Evolutionary conservation across 2,888 invertebrate genomes (phyloP).

Genomic region (Cosmopolites sordidus): DNA sequence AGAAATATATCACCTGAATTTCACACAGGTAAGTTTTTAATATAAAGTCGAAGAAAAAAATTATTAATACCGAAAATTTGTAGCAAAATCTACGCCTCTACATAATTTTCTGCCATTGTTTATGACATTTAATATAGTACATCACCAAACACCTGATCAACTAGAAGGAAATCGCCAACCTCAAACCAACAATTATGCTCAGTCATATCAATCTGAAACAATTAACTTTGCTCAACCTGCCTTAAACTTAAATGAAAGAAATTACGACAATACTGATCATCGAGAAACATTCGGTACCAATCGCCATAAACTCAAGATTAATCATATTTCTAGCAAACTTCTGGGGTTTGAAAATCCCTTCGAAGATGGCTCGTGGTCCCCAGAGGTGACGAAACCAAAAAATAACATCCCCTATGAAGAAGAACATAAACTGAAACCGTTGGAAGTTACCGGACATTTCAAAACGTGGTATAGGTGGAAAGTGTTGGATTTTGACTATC

Average conservation of each 20-base stretch:
- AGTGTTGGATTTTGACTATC: conserved; percentile 68
- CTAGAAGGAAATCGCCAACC: neutral
- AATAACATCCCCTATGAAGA: conserved; percentile 12
- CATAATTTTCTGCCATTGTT: conserved; percentile 2
- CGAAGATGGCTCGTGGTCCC: neutral
- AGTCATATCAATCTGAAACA: neutral
- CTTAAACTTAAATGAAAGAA: too few relatives aligned
- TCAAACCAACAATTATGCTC: neutral
- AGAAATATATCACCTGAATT: conserved; percentile 7
- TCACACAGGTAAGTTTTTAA: conserved; percentile 3
- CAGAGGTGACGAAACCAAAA: neutral
- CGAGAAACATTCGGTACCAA: neutral
- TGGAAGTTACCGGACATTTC: conserved; percentile 56
- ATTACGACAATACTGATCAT: too few relatives aligned
- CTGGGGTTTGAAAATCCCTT: neutral
- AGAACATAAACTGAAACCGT: conserved; percentile 21
- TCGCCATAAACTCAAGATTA: neutral
- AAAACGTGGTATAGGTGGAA: conserved; percentile 70
- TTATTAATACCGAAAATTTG: neutral
- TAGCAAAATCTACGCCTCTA: neutral
- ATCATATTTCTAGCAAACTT: neutral
- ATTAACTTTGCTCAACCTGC: neutral
- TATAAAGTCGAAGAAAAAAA: conserved; percentile 5
- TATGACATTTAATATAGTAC: conserved; percentile 2
- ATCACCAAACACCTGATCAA: too few relatives aligned